Conservation (phyloP, 2,888 invertebrate genomes). For the Crematogaster levior region DNA sequence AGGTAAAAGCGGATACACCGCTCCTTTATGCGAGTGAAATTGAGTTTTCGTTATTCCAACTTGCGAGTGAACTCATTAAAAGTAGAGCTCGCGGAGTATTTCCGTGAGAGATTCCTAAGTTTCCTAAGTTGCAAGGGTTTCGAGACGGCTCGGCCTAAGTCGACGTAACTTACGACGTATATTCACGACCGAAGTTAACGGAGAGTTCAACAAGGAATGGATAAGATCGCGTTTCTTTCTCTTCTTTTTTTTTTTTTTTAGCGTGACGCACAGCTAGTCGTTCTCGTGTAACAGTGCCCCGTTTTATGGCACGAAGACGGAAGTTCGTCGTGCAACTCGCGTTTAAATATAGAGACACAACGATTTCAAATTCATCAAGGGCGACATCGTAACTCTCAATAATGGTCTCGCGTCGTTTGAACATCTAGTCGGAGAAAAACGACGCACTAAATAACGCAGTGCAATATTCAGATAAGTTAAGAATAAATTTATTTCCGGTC, state of each 20-base stretch:
- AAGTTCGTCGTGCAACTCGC: not conserved
- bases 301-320: constrained; percentile 14
- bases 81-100: constrained; percentile 22
- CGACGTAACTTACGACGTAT: constrained; percentile 11
- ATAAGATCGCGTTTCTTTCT: not conserved
- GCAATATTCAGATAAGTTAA: constrained; percentile 28
- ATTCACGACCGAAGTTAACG: constrained; percentile 39
- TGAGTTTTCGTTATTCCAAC: constrained; percentile 35
- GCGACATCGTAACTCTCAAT: not conserved
- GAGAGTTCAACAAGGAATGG: not conserved
- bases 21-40: constrained; percentile 12
- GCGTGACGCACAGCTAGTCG: not conserved
- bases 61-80: constrained; percentile 42
- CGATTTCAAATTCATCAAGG: constrained; percentile 30
- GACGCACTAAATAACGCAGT: not conserved
- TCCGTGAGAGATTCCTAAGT: constrained; percentile 29
- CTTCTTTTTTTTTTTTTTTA: not conserved
- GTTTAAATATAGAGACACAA: constrained; percentile 31
- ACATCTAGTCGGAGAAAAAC: not conserved
- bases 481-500: constrained; percentile 15
- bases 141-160: constrained; percentile 17
- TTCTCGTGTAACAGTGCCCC: not conserved
- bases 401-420: not conserved
- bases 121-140: constrained; percentile 17
- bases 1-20: constrained; percentile 6